These are phyloP conservation scores for Corythaixoides concolor DNA, from an alignment of 2,113 vertebrate genomes.

Conservation along the genomic window DNA sequence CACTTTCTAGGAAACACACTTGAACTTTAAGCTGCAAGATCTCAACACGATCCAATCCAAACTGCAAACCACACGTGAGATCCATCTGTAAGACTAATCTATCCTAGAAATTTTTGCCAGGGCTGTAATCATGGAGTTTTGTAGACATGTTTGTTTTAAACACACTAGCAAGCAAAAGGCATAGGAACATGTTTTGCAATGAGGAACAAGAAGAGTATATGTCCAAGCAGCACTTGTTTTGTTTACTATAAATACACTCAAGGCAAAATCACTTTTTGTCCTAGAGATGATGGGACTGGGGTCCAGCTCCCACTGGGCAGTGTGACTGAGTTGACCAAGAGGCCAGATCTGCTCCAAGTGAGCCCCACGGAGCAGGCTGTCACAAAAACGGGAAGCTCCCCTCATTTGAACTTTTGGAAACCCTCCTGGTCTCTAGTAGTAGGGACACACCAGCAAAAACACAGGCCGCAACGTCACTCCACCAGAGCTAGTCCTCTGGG, in stretches of 20 bases:
- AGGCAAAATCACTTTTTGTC: not conserved
- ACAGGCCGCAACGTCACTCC: fast-evolving
- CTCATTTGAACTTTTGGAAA: not conserved
- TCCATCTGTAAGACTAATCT: not conserved
- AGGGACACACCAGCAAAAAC: not conserved
- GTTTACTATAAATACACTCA: not conserved
- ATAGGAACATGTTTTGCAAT: not conserved
- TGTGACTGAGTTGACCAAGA: not conserved
- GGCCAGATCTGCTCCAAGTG: not conserved
- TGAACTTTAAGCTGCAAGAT: not conserved
- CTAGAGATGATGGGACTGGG: not conserved
- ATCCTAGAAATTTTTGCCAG: not conserved
- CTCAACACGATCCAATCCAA: not conserved
- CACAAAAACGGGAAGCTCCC: not conserved
- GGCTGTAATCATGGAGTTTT: not conserved
- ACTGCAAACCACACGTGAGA: not conserved
- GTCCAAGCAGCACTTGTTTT: not conserved
- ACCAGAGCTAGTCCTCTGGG: not conserved
- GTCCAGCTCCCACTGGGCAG: not conserved
- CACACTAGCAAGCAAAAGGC: not conserved
- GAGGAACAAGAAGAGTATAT: not conserved
- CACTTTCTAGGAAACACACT: not conserved
- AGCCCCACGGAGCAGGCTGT: not conserved
- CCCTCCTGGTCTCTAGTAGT: not conserved
- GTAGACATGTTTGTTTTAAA: not conserved